Percentiles rank a stretch among this genome's conserved stretches.
phyloP scores from a whole-genome alignment of 53 echinoderm and acorn worm genomes.

The Henricia sp. region DNA sequence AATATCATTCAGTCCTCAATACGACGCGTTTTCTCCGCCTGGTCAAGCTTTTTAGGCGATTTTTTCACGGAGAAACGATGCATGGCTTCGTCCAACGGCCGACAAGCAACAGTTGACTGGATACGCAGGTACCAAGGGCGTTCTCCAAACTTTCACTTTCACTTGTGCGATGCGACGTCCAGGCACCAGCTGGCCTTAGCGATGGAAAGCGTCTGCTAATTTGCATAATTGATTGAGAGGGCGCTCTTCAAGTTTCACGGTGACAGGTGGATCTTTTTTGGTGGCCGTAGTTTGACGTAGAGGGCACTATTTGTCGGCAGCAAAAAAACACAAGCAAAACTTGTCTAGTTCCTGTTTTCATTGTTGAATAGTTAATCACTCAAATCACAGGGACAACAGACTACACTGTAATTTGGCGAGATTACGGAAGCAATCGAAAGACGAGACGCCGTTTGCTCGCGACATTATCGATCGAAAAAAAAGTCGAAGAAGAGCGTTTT shows the following conservation, averaged over 20 bases:
- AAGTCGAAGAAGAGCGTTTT: neutral
- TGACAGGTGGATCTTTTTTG: no score
- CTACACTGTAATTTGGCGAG: neutral
- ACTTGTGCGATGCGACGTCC: neutral
- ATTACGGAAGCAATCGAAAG: neutral
- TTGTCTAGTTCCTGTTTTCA: neutral
- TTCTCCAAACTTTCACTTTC: neutral
- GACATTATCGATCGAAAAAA: neutral
- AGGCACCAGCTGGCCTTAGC: constrained; percentile 48
- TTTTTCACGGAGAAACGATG: constrained; percentile 1
- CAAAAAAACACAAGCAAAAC: neutral
- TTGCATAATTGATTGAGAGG: constrained; percentile 74
- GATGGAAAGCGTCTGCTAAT: constrained; percentile 74
- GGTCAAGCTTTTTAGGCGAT: neutral
- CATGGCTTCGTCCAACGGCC: no score
- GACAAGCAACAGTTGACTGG: no score
- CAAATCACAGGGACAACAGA: neutral
- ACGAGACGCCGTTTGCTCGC: neutral
- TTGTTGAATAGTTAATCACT: neutral
- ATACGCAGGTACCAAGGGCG: neutral
- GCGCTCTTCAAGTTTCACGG: constrained; percentile 28
- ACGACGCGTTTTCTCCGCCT: neutral
- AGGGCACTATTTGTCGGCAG: neutral
- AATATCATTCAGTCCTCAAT: neutral
- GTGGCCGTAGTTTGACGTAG: neutral